Conservation (phyloP, 2,888 invertebrate genomes). For the Gymnosoma rotundatum region DNA sequence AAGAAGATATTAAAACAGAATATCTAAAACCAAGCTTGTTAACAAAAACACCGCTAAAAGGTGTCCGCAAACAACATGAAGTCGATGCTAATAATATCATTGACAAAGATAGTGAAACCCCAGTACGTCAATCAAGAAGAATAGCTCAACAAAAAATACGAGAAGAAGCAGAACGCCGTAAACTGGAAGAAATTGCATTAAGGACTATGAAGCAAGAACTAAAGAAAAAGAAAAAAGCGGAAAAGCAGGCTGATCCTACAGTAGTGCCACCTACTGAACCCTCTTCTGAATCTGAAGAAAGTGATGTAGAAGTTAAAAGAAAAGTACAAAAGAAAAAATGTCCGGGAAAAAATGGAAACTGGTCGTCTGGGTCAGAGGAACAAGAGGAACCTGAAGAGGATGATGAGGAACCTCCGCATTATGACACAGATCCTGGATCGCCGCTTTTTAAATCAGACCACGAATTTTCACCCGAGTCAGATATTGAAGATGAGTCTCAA, state of each 20-base stretch:
- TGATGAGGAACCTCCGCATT: constrained; percentile 82
- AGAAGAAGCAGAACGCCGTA: constrained; percentile 90
- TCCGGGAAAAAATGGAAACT: constrained; percentile 79
- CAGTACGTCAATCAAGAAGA: constrained; percentile 90
- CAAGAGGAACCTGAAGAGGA: constrained; percentile 83
- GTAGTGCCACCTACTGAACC: constrained; percentile 78
- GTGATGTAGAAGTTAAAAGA: constrained; percentile 78
- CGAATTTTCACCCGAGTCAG: constrained; percentile 96
- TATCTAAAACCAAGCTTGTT: constrained; percentile 1
- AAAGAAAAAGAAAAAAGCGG: constrained; percentile 83
- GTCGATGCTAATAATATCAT: constrained; percentile 81
- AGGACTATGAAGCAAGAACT: constrained; percentile 86
- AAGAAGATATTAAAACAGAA: not conserved
- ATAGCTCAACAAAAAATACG: constrained; percentile 94
- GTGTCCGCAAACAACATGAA: constrained; percentile 77
- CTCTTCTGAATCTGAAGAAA: constrained; percentile 76
- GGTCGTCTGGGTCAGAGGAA: constrained; percentile 82
- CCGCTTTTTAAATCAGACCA: constrained; percentile 91
- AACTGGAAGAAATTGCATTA: constrained; percentile 89
- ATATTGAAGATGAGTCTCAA: constrained; percentile 86
- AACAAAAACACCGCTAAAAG: constrained; percentile 53
- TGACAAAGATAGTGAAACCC: constrained; percentile 79
- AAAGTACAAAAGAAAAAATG: constrained; percentile 82
- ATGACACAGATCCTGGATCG: constrained; percentile 83
- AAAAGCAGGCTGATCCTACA: constrained; percentile 79